Evolutionary conservation across 1,140 invertebrate species (phyloP), one percentile per base, ranked within the genome.

Genomic region (Whitmania pigra): DNA sequence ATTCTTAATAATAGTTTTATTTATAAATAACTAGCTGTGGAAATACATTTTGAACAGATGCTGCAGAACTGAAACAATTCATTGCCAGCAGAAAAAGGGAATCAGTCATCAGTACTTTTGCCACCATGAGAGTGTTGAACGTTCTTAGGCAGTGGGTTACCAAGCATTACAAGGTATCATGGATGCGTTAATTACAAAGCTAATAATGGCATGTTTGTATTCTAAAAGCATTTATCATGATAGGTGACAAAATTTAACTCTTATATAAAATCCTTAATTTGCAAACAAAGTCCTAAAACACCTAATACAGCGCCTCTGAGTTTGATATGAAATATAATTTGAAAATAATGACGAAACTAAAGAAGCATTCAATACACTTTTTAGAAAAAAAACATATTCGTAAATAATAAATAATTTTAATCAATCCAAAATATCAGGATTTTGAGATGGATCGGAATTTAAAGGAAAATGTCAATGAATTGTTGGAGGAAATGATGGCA

Each of bases 51-150:
- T 20, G 57, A 63, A 1, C 57, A 63, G 57, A 22, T 63, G 57
- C 29, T 63, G 43, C 40, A 60, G 82, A 84, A 75, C 75, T 82
- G 31, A 79, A 81, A 68, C 77, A 81, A 70, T 78, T 77, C 66
- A 77, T 76, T 73, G 73, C 75, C 43, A 77, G 71, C 71, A 81
- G 80, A 75, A 82, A 89, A 71, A 88, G 92, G 75, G 90, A 93
- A 78, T 91, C 89, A n/a, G 89, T 94, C 11, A 91, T 93, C 77
- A 92, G 90, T 43, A 93, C 90, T 2, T 92, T 92, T 29, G 91
- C 91, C 27, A 94, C 92, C 0, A 94, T 94, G 91, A 82, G 93
- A 75, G 92, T 95, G 0, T 83, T 96, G 0, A 93, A 93, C 81
- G 91, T 95, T 0, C 83, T 94, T 18, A 86, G 90, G 82, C 88